phyloP scores from a whole-genome alignment of 2,797 vertebrate species.

The Trachops cirrhosus region DNA sequence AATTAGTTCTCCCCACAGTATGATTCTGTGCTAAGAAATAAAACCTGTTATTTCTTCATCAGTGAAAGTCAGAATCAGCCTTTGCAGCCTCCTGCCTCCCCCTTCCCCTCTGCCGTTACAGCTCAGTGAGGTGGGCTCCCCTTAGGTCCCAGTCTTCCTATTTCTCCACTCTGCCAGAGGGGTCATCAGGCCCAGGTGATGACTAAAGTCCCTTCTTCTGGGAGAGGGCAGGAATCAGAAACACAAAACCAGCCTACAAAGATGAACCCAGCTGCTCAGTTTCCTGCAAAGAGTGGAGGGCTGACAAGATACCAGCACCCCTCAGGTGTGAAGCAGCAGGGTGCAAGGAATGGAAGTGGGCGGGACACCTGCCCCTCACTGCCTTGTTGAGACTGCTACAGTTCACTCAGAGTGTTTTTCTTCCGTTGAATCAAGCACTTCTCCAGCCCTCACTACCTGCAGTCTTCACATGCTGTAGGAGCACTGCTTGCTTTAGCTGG shows the following conservation, averaged over 20 bases:
- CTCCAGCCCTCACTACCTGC: rapidly evolving
- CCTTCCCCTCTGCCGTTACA: not conserved
- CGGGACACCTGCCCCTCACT: not conserved
- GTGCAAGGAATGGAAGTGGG: not conserved
- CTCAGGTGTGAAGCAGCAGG: not conserved
- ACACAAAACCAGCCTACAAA: not conserved
- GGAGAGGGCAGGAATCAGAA: not conserved
- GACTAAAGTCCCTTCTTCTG: not conserved
- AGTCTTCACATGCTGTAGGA: not conserved
- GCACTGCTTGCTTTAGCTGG: not conserved
- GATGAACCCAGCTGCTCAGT: not conserved
- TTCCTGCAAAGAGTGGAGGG: not conserved
- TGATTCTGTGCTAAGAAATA: not conserved
- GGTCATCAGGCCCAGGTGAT: not conserved
- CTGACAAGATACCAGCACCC: not conserved
- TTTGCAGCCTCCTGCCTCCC: not conserved
- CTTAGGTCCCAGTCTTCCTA: not conserved
- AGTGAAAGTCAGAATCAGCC: not conserved
- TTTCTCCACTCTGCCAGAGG: not conserved
- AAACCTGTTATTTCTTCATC: not conserved
- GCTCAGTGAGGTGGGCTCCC: not conserved
- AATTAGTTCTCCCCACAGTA: not conserved
- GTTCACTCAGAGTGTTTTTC: not conserved
- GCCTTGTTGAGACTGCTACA: too few species aligned
- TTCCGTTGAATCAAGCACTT: not conserved